A percentile compares a stretch with the other conserved stretches of the same genome.
Conservation (phyloP, 2,797 vertebrate species). For the Phoebastria nigripes region DNA sequence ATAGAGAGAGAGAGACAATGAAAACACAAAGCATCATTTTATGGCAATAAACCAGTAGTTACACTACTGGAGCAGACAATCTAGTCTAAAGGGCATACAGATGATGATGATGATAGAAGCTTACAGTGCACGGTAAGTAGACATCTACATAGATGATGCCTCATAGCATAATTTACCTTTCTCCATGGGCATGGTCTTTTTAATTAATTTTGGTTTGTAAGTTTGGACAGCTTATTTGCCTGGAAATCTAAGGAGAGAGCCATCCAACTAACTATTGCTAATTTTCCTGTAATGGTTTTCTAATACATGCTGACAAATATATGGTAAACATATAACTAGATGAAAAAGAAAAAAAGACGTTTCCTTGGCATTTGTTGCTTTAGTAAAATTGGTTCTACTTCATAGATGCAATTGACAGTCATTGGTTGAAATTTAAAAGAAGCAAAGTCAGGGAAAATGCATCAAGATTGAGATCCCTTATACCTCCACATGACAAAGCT, state of each 20-base stretch:
- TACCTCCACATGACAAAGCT: not conserved
- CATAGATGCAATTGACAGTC: not conserved
- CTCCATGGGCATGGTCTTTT: not conserved
- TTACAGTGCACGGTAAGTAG: not conserved
- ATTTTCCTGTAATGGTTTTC: not conserved
- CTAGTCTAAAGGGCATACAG: not conserved
- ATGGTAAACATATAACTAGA: not conserved
- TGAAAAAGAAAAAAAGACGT: fast-evolving
- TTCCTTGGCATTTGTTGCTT: not conserved
- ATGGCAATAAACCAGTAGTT: not conserved
- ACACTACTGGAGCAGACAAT: not conserved
- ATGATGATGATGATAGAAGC: not conserved
- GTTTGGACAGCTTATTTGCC: not conserved
- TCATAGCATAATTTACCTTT: not conserved
- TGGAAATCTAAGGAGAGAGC: not conserved
- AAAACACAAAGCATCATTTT: not conserved
- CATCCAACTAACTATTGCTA: not conserved
- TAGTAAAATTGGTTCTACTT: not conserved
- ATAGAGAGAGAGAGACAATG: not conserved
- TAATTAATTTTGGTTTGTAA: not conserved
- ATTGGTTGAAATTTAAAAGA: not conserved
- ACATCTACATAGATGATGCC: not conserved
- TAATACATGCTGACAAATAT: not conserved
- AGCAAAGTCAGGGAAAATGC: not conserved
- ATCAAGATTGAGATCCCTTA: not conserved